phyloP scores from a whole-genome alignment of 2,113 vertebrate species.

The Dromaius novaehollandiae region DNA sequence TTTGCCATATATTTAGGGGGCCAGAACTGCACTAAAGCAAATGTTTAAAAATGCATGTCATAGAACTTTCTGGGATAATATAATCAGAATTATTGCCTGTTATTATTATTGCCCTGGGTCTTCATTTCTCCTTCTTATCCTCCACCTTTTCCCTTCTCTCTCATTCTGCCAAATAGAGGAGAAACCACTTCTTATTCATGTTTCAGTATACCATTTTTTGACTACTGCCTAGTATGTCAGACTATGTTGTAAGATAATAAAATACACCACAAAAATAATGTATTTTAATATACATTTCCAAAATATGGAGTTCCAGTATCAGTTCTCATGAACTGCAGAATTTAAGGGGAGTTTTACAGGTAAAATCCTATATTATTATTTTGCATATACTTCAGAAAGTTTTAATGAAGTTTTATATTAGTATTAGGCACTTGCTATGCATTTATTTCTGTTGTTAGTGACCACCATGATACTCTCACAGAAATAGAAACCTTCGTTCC shows the following conservation, averaged over 20 bases:
- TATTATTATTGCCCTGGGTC: slow-evolving; percentile 13
- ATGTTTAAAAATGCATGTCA: slow-evolving; percentile 59
- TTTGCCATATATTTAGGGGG: slow-evolving; percentile 17
- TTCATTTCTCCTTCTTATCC: background rate
- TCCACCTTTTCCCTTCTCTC: background rate
- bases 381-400: background rate
- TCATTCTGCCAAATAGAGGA: background rate
- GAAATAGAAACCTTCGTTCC: background rate
- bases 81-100: slow-evolving; percentile 51
- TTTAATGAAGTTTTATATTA: background rate
- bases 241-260: background rate
- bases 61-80: slow-evolving; percentile 17
- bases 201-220: background rate
- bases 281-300: background rate
- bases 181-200: background rate
- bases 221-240: background rate
- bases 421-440: background rate
- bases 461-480: background rate
- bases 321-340: background rate
- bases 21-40: background rate
- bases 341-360: background rate
- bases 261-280: background rate
- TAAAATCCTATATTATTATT: background rate
- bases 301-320: background rate
- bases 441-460: background rate